A percentile compares a stretch with the other conserved stretches of the same genome.
Evolutionary conservation across 1,140 invertebrate species (phyloP).

Genomic region (Euura saliciscinereae): DNA sequence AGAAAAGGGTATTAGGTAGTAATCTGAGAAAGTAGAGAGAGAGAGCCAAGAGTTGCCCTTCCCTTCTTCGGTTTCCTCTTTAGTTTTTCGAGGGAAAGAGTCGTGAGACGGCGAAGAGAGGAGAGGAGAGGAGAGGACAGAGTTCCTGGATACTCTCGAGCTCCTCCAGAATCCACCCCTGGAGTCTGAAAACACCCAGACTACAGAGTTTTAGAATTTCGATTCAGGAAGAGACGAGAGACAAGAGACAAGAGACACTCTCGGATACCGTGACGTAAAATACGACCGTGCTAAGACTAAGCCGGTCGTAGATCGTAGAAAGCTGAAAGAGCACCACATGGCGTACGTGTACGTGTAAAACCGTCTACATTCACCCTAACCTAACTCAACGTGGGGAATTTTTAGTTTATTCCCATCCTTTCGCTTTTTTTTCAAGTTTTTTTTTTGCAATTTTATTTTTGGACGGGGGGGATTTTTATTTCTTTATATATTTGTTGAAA

Average conservation of each 20-base stretch:
- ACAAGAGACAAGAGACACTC: neutral
- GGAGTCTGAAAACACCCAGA: neutral
- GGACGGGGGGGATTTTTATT: too few species aligned
- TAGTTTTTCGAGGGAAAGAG: constrained; percentile 20
- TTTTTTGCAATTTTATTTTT: too few species aligned
- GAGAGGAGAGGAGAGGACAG: neutral
- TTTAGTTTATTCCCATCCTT: too few species aligned
- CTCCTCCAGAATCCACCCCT: too few species aligned
- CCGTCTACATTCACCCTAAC: too few species aligned
- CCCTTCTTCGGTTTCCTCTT: constrained; percentile 5
- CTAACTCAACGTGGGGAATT: too few species aligned
- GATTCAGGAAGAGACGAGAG: constrained; percentile 5
- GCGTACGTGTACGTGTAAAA: too few species aligned
- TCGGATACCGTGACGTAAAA: constrained; percentile 28
- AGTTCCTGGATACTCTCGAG: too few species aligned
- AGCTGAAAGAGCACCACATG: constrained; percentile 24
- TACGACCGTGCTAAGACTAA: constrained; percentile 43
- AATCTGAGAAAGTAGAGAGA: neutral
- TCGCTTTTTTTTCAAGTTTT: too few species aligned
- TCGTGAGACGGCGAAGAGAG: constrained; percentile 9
- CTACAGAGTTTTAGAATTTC: neutral
- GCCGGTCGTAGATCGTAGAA: constrained; percentile 44
- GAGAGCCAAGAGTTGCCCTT: constrained; percentile 5
- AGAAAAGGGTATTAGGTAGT: neutral
- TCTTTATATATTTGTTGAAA: too few species aligned